Conservation (phyloP, 1,140 invertebrate species). For the Archivesica marissinica region DNA sequence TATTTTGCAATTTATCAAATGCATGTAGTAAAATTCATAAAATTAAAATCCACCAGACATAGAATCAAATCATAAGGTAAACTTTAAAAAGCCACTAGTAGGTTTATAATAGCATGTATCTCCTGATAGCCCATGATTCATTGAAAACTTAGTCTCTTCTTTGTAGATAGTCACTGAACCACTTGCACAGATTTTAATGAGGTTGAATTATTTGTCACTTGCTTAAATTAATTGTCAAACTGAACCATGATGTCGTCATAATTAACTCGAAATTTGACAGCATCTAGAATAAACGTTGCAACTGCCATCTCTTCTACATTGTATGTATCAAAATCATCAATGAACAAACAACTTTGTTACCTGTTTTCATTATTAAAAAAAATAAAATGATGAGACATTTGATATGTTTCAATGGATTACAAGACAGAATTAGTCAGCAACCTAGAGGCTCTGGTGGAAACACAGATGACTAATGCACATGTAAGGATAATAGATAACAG, state of each 20-base stretch:
- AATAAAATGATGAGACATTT: too few species aligned
- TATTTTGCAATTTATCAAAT: neutral
- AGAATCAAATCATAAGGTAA: neutral
- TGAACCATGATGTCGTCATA: constrained; percentile 29
- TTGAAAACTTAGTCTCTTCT: neutral
- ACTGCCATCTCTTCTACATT: neutral
- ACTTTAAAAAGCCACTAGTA: neutral
- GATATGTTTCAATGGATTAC: neutral
- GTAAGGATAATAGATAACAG: too few species aligned
- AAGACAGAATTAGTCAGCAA: neutral
- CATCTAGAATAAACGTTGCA: neutral
- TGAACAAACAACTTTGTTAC: neutral
- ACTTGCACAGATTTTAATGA: constrained; percentile 26
- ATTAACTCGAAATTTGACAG: constrained; percentile 21
- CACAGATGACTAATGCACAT: neutral
- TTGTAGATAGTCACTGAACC: constrained; percentile 41
- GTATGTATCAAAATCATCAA: constrained; percentile 13
- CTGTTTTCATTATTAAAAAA: neutral
- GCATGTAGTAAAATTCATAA: neutral
- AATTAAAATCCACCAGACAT: neutral
- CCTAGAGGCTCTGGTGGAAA: neutral
- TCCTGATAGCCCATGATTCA: neutral
- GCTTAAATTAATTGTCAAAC: constrained; percentile 18
- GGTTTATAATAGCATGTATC: neutral
- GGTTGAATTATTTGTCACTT: constrained; percentile 40